Evolutionary conservation across 2,113 vertebrate genomes (phyloP), one percentile per base, ranked within the genome.

Genomic region (Seriola rivoliana): DNA sequence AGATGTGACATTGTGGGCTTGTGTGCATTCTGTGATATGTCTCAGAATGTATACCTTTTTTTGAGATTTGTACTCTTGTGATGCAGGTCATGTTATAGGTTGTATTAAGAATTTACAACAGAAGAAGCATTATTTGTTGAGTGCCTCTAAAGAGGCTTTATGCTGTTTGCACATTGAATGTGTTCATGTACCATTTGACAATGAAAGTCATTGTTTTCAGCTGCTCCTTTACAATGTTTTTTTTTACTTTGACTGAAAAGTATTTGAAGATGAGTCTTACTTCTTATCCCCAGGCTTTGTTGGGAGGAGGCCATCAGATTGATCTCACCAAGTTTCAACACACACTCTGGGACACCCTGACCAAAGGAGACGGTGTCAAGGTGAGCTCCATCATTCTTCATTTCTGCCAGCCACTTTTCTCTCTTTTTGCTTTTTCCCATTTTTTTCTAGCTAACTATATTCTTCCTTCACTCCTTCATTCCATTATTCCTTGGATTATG

Each of bases 301-400:
- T 94, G 58, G 93, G 86, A 34, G 90, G 90, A 69, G 71, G 38
- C 60, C 77, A 19, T 69, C 88, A 81, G 60, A 89, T 91, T 81
- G 91, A 91, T 72, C 55, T 93, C 16, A 57, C 71, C 64, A 75
- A 59, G 71, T 94, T 94, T 83, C 90, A 70, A 29, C 68, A 88
- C 82, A 91, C 88, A 10, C 89, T 94, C 44, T 93, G 91, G 91
- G 91, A 90, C 48, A 29, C 81, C 73, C 66, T 94, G 58, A 89
- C 48, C 5, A 83, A 48, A 36, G 91, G 85, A 34, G 84, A 91
- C 84, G 77, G 66, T 1, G 58, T 93, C 59, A 94, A 93, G 91
- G 93, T 93, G 78, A 91, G 90, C 40, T 13, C 6, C 40, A 17
- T 67, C 38, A 11, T 46, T 55, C 65, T 65, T 52, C 8, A 46